Evolutionary conservation across 2,888 invertebrate species (phyloP).

Genomic region (Drosophila ochracea): DNA sequence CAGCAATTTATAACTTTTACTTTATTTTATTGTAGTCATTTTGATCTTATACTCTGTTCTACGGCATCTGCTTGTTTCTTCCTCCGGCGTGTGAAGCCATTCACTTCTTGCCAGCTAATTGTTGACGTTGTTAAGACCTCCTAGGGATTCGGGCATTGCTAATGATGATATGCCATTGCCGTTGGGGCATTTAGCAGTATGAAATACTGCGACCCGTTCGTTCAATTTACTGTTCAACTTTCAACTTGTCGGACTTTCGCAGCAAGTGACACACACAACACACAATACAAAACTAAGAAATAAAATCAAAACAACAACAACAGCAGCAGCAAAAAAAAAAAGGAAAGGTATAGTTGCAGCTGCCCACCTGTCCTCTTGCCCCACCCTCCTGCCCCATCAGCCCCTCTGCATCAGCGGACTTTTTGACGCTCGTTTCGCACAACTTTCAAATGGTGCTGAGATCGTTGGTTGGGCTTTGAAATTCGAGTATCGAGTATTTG

Average conservation of each 20-base stretch:
- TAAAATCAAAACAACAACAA: constrained; percentile 33
- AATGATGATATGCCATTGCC: constrained; percentile 61
- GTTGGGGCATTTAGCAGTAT: constrained; percentile 45
- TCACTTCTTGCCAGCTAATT: constrained; percentile 56
- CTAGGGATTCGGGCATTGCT: constrained; percentile 68
- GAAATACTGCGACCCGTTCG: constrained; percentile 53
- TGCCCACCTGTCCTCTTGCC: constrained; percentile 35
- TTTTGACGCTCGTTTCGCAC: constrained; percentile 65
- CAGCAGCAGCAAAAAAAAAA: constrained; percentile 38
- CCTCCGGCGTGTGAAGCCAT: constrained; percentile 31
- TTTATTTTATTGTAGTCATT: neutral
- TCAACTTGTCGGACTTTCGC: constrained; percentile 79
- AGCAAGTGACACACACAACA: constrained; percentile 73
- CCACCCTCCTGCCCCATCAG: constrained; percentile 8
- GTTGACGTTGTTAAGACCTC: constrained; percentile 60
- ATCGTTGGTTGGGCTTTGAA: constrained; percentile 54
- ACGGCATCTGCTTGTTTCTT: neutral
- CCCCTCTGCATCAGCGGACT: constrained; percentile 17
- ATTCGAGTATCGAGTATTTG: constrained; percentile 64
- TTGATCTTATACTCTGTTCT: constrained; percentile 7
- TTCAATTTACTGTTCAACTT: constrained; percentile 69
- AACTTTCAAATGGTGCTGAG: constrained; percentile 70
- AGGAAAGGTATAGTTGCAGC: constrained; percentile 60
- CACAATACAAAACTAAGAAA: constrained; percentile 22
- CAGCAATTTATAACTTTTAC: neutral